Percentiles rank a stretch among this genome's conserved stretches.
Evolutionary conservation across 2,888 invertebrate species (phyloP).

Genomic region (Lithophane ornitopus): DNA sequence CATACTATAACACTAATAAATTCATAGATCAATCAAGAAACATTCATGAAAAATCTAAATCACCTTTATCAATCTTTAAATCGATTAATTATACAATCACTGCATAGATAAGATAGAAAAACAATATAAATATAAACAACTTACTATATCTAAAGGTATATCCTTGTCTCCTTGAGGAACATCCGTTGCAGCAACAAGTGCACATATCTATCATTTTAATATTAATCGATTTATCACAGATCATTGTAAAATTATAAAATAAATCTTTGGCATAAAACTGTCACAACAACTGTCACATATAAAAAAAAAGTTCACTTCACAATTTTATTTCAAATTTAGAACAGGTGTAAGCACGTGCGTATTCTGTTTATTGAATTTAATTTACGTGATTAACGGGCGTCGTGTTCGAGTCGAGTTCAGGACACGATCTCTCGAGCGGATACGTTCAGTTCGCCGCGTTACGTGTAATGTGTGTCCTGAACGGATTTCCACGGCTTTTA

Average conservation of each 20-base stretch:
- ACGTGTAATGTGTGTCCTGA: slow-evolving; percentile 89
- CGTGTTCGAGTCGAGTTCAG: slow-evolving; percentile 74
- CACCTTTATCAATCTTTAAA: slow-evolving; percentile 38
- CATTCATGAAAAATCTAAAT: neutral
- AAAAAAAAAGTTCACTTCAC: slow-evolving; percentile 72
- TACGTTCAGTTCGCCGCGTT: slow-evolving; percentile 87
- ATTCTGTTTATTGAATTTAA: slow-evolving; percentile 63
- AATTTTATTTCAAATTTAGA: slow-evolving; percentile 69
- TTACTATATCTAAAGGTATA: slow-evolving; percentile 77
- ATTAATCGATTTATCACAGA: slow-evolving; percentile 83
- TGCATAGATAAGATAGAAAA: slow-evolving; percentile 11
- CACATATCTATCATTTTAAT: slow-evolving; percentile 78
- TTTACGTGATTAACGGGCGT: slow-evolving; percentile 54
- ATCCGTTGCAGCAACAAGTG: slow-evolving; percentile 78
- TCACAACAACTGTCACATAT: slow-evolving; percentile 67
- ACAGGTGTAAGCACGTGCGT: slow-evolving; percentile 65
- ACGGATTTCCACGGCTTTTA: slow-evolving; percentile 89
- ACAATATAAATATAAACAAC: slow-evolving; percentile 62
- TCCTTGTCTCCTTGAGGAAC: slow-evolving; percentile 76
- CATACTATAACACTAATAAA: neutral
- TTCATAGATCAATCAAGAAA: neutral
- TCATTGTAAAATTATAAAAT: slow-evolving; percentile 57
- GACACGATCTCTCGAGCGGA: slow-evolving; percentile 77
- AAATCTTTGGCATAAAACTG: slow-evolving; percentile 75
- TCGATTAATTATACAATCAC: slow-evolving; percentile 16